These are phyloP conservation scores for Nomada flava DNA, from an alignment of 2,888 invertebrate species.

Conservation along the genomic window DNA sequence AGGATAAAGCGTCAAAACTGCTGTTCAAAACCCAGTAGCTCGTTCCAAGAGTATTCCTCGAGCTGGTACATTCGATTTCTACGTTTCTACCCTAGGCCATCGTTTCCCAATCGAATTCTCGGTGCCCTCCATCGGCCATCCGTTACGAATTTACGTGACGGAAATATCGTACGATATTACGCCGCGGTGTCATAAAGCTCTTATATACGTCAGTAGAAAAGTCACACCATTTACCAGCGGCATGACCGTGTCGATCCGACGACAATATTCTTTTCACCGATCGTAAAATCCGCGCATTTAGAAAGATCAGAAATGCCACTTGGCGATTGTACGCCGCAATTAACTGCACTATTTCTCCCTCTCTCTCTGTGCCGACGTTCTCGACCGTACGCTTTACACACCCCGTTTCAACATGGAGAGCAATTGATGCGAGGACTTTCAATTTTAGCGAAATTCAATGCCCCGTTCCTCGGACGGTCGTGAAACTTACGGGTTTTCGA, in stretches of 20 bases:
- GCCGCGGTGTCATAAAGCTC: conserved; percentile 48
- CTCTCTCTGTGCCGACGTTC: neutral
- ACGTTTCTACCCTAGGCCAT: conserved; percentile 33
- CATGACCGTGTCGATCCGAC: conserved; percentile 24
- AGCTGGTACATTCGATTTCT: conserved; percentile 22
- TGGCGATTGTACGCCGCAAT: conserved; percentile 13
- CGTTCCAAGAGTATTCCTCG: conserved; percentile 21
- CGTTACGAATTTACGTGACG: conserved; percentile 67
- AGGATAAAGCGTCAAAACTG: conserved; percentile 15
- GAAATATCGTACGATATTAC: conserved; percentile 63
- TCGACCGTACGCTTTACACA: neutral
- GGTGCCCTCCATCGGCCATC: conserved; percentile 36
- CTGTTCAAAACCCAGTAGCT: conserved; percentile 12
- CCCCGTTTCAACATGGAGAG: conserved; percentile 6
- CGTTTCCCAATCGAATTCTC: conserved; percentile 58
- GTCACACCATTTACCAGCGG: conserved; percentile 30
- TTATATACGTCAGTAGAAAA: conserved; percentile 16
- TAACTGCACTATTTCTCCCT: conserved; percentile 18
- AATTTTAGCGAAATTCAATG: conserved; percentile 21
- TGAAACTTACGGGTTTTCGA: conserved; percentile 18
- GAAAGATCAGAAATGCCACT: conserved; percentile 17
- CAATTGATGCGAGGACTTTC: conserved; percentile 9
- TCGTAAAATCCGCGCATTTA: conserved; percentile 31
- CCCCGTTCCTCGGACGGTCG: conserved; percentile 11
- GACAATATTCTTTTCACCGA: conserved; percentile 37